phyloP scores from a whole-genome alignment of 2,888 invertebrate species.

The Ganaspis brasiliensis region DNA sequence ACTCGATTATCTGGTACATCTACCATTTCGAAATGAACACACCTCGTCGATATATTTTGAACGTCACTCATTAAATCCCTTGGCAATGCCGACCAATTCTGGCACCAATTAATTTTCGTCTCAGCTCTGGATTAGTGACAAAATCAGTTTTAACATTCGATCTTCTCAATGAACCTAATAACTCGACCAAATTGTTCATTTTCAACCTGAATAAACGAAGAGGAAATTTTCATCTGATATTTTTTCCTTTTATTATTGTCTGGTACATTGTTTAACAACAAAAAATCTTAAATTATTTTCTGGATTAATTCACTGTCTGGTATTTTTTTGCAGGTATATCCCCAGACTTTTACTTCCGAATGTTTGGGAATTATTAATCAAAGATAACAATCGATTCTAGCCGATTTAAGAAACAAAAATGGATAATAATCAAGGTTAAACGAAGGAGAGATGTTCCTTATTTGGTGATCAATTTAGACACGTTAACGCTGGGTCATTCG shows the following conservation, averaged over 20 bases:
- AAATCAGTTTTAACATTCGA: background rate
- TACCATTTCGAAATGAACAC: slow-evolving; percentile 28
- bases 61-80: slow-evolving; percentile 28
- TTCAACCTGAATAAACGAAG: too few species aligned
- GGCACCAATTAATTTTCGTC: slow-evolving; percentile 24
- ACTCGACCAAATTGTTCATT: background rate
- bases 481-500: slow-evolving; percentile 29
- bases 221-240: too few species aligned
- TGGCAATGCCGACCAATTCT: slow-evolving; percentile 11
- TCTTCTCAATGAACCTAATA: background rate
- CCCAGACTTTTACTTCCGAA: background rate
- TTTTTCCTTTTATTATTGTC: background rate
- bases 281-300: too few species aligned
- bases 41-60: slow-evolving; percentile 6
- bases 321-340: background rate
- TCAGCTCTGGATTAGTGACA: background rate
- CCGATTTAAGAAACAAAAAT: background rate
- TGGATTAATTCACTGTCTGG: background rate
- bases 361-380: background rate
- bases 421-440: background rate
- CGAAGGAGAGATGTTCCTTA: slow-evolving; percentile 13
- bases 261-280: too few species aligned
- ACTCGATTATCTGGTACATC: slow-evolving; percentile 22
- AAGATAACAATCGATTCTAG: background rate
- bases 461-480: slow-evolving; percentile 35